Conservation (phyloP, 1,140 invertebrate genomes). For the Melanaphis sacchari region DNA sequence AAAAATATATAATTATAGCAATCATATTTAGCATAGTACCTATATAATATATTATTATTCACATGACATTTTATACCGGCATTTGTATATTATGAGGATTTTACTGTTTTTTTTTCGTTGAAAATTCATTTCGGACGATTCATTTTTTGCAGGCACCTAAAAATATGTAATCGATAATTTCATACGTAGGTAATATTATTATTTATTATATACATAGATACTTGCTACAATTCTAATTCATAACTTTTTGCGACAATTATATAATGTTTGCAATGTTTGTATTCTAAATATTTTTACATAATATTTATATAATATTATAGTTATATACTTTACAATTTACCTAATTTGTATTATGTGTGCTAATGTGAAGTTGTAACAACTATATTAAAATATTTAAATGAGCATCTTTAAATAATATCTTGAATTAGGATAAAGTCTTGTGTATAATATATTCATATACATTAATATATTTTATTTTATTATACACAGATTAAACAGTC, state of each 20-base stretch:
- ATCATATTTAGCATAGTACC: neutral
- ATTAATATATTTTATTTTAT: neutral
- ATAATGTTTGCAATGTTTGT: neutral
- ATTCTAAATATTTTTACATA: too few relatives aligned
- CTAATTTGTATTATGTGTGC: neutral
- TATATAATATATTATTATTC: neutral
- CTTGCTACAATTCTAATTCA: too few relatives aligned
- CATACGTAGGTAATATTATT: neutral
- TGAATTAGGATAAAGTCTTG: neutral
- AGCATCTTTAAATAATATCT: neutral
- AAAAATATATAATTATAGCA: neutral
- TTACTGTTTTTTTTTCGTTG: neutral
- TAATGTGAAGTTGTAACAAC: too few relatives aligned
- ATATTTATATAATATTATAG: neutral
- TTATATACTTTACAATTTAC: neutral
- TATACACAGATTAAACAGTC: neutral
- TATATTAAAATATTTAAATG: neutral
- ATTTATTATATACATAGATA: neutral
- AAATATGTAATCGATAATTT: neutral
- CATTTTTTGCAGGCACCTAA: neutral
- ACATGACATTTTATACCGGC: neutral
- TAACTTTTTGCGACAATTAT: neutral
- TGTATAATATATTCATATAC: neutral
- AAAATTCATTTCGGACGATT: conserved; percentile 22
- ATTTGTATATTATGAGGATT: neutral